Evolutionary conservation across 2,113 vertebrate genomes (phyloP).

Genomic region (Chloroceryle aenea): DNA sequence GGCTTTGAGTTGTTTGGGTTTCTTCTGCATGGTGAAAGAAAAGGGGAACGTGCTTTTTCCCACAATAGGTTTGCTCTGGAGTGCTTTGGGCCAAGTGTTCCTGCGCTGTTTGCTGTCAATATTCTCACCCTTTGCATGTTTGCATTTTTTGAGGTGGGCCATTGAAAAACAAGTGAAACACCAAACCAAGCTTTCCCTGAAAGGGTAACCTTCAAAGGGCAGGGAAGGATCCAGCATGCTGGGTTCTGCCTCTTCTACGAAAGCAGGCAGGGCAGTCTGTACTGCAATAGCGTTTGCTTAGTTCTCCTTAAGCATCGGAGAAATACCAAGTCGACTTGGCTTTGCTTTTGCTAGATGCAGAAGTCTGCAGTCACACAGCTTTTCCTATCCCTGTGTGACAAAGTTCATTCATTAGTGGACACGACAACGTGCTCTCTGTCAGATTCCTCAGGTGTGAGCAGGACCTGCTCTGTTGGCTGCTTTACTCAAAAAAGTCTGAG

Average conservation of each 20-base stretch:
- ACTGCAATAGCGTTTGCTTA: not conserved
- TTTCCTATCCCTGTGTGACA: not conserved
- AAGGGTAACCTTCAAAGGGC: not conserved
- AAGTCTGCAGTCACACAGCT: fast-evolving
- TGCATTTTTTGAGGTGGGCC: not conserved
- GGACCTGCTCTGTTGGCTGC: not conserved
- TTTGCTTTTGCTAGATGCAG: not conserved
- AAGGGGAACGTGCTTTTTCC: not conserved
- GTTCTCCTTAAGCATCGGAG: not conserved
- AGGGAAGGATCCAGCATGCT: not conserved
- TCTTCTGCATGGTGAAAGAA: not conserved
- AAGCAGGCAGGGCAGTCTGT: not conserved
- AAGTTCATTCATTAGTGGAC: fast-evolving
- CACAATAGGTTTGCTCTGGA: not conserved
- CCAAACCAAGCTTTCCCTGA: not conserved
- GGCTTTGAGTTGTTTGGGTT: not conserved
- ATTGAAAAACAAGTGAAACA: not conserved
- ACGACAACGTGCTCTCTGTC: fast-evolving
- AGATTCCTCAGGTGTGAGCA: not conserved
- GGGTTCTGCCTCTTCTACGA: not conserved
- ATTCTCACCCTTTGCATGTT: fast-evolving
- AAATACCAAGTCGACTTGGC: not conserved
- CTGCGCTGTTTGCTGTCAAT: not conserved
- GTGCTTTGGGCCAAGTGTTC: not conserved
- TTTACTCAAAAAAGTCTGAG: not conserved